phyloP scores from a whole-genome alignment of 2,113 vertebrate genomes.

The Neofelis nebulosa region DNA sequence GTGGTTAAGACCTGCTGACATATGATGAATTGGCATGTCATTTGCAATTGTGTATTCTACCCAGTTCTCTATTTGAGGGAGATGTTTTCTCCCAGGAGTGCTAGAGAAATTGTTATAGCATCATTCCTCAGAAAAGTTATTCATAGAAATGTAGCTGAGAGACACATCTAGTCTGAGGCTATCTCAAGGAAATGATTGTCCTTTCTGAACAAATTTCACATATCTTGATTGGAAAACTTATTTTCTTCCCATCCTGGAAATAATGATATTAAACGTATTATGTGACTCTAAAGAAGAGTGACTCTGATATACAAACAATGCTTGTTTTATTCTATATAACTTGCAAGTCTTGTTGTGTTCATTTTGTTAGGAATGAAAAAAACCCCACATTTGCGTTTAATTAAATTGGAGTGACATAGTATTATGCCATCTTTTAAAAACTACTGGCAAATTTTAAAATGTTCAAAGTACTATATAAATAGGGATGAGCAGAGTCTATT shows the following conservation, averaged over 20 bases:
- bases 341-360: conserved; percentile 19
- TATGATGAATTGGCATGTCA: conserved; percentile 68
- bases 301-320: neutral
- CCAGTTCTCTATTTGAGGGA: conserved; percentile 27
- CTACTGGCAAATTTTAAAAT: conserved; percentile 68
- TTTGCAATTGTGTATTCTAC: conserved; percentile 64
- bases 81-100: conserved; percentile 31
- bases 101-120: conserved; percentile 48
- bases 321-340: conserved; percentile 13
- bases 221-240: conserved; percentile 43
- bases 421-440: conserved; percentile 47
- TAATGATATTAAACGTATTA: conserved; percentile 5
- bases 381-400: conserved; percentile 37
- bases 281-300: neutral
- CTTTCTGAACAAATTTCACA: conserved; percentile 22
- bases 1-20: conserved; percentile 53
- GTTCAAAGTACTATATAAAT: conserved; percentile 65
- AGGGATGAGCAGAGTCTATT: conserved; percentile 79
- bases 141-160: conserved; percentile 28
- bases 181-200: conserved; percentile 32
- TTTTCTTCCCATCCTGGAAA: conserved; percentile 45
- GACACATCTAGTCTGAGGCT: conserved; percentile 29
- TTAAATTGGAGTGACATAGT: conserved; percentile 54
- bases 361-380: conserved; percentile 53
- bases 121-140: conserved; percentile 56